Base-by-base conservation (phyloP, 2,797 vertebrate genomes). In the Clarias laeviceps region DNA sequence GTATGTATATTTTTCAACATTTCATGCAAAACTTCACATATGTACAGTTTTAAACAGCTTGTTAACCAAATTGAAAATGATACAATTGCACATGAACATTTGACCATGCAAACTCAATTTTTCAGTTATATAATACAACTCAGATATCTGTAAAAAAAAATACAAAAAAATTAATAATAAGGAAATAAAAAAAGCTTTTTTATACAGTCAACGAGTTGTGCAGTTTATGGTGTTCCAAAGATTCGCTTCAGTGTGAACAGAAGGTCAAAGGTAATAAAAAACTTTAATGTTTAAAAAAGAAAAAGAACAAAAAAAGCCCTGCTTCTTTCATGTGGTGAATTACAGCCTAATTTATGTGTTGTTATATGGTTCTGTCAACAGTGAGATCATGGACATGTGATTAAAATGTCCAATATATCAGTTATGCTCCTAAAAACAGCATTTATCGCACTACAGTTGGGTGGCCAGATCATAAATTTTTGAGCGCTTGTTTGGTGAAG, bases 361-460 rank as follows among this genome's bases (percentile, higher is more conserved):
- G 45, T 72, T 72, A 24, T n/a, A 72, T 45, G 22, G 37, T 72
- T 72, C 37, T 72, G 37, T 72, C 59, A 29, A 64, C 62, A 84
- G 73, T 76, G 62, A 84, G 59, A 72, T 37, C 73, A 83, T 9
- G 85, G 62, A 57, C 66, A 70, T 40, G 68, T 70, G 68, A 70
- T n/a, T 72, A 45, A 45, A 72, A 2, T 72, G 22, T 45, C 69
- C 37, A 45, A 45, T 45, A 72, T 72, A 72, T 72, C 69, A 72
- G 22, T 72, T 45, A 72, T 9, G 20, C 4, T 72, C 37, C 37
- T 14, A n/a, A n/a, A 72, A 27, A 40, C 34, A 24, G 22, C 12
- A 70, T 70, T 70, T 70, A 70, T 70, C 20, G 45, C 37, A 24
- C 20, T 24, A 45, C 11, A 45, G 20, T 72, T 45, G 69, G 32